phyloP scores from a whole-genome alignment of 2,113 vertebrate species.

The Anser brachyrhynchus region DNA sequence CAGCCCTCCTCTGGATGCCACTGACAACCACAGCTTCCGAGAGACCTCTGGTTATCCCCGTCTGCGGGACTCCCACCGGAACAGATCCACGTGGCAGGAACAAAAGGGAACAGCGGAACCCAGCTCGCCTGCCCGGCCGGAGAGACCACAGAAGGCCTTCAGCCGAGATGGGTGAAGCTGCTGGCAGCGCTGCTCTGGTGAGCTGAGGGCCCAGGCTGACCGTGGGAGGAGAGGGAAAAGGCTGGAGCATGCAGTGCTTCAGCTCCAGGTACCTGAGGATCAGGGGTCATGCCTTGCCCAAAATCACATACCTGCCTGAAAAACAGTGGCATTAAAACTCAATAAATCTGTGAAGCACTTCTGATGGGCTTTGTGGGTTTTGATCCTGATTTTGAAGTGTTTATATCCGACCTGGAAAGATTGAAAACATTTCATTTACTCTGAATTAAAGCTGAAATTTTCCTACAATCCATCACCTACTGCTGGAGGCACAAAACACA shows the following conservation, averaged over 20 bases:
- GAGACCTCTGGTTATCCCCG: background rate
- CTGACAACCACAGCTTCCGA: background rate
- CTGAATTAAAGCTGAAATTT: background rate
- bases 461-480: background rate
- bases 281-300: background rate
- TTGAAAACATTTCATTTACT: constrained; percentile 2
- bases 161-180: background rate
- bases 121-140: background rate
- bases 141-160: background rate
- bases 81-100: background rate
- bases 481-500: background rate
- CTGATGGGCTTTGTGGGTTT: background rate
- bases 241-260: fast-evolving
- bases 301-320: background rate
- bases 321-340: background rate
- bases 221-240: background rate
- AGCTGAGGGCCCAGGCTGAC: background rate
- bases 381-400: background rate
- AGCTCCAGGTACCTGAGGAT: fast-evolving
- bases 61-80: background rate
- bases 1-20: background rate
- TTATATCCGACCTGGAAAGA: background rate
- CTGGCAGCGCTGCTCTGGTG: background rate
- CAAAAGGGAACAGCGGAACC: background rate
- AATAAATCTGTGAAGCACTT: background rate